Conservation (phyloP, 2,888 invertebrate genomes). For the Charanyca ferruginea region DNA sequence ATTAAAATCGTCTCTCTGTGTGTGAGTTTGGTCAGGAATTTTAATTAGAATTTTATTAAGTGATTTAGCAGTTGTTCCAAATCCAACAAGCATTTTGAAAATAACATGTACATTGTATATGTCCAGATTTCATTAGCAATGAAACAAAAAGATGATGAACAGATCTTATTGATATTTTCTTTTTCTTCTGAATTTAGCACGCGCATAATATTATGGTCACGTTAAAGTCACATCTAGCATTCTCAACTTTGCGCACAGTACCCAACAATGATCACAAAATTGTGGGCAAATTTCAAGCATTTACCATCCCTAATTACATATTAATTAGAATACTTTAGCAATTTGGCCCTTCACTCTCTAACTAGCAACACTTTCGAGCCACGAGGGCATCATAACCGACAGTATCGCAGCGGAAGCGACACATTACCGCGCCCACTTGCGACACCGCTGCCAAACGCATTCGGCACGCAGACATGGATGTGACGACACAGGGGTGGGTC, state of each 20-base stretch:
- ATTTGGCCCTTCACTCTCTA: slow-evolving; percentile 18
- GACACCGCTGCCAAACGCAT: slow-evolving; percentile 61
- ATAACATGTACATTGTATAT: too few species aligned
- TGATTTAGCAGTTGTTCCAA: background rate
- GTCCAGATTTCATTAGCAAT: background rate
- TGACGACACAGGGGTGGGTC: slow-evolving; percentile 73
- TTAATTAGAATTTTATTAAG: background rate
- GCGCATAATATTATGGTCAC: too few species aligned
- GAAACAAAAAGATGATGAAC: too few species aligned
- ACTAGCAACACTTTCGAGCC: slow-evolving; percentile 25
- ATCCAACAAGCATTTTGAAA: background rate
- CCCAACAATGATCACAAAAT: slow-evolving; percentile 1
- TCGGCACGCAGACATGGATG: slow-evolving; percentile 61
- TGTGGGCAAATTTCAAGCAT: background rate
- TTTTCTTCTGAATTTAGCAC: too few species aligned
- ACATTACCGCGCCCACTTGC: slow-evolving; percentile 67
- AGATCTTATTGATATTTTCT: too few species aligned
- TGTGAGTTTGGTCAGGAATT: too few species aligned
- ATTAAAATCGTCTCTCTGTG: slow-evolving; percentile 13
- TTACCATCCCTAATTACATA: slow-evolving; percentile 17
- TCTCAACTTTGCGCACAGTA: background rate
- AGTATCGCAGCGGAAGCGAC: slow-evolving; percentile 62
- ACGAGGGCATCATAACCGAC: slow-evolving; percentile 46
- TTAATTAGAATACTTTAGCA: slow-evolving; percentile 17
- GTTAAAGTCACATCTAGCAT: too few species aligned